Evolutionary conservation across 53 echinoderm and acorn worm species (phyloP), one percentile per base, ranked within the genome.

Genomic region (Henricia sp.): DNA sequence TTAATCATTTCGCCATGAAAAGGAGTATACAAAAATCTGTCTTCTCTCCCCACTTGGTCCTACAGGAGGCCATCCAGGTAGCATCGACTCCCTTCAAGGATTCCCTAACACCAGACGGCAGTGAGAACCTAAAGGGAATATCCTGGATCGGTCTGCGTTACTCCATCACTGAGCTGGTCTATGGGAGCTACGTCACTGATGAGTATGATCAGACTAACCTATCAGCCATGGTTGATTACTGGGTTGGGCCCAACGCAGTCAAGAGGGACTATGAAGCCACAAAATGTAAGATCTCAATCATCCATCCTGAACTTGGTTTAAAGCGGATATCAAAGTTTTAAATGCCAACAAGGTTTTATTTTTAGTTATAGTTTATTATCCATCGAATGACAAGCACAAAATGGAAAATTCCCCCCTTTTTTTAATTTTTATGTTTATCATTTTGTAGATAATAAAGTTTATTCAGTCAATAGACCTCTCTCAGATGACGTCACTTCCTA

Each of bases 241-340:
- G 99, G 99, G 86, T 94, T 53, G 99, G 99, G 72, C 99, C 94
- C 0, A 99, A 99, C 44, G 86, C 92, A 13, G 95, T 94, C 44
- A 99, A 99, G 92, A 90, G 59, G 69, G 99, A 99, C 30, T 94
- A 92, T 76, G 99, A 99, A 56, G 99, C 94, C 0, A 99, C 99
- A 27, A 99, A 92, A 77, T 67, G 96, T 96, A 89, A 87, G 96
- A 50, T 25, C 25, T 58, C 11, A 26, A 20, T 55, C 20, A 55
- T 24, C 23, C n/a, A n/a, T n/a, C n/a, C n/a, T n/a, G n/a, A n/a
- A n/a, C n/a, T n/a, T n/a, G n/a, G n/a, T n/a, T n/a, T n/a, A n/a
- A n/a, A n/a, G n/a, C n/a, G n/a, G n/a, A n/a, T n/a, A n/a, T n/a
- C n/a, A n/a, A n/a, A n/a, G n/a, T n/a, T n/a, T n/a, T n/a, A n/a